phyloP scores from a whole-genome alignment of 2,888 invertebrate species.

The Notodonta ziczac region DNA sequence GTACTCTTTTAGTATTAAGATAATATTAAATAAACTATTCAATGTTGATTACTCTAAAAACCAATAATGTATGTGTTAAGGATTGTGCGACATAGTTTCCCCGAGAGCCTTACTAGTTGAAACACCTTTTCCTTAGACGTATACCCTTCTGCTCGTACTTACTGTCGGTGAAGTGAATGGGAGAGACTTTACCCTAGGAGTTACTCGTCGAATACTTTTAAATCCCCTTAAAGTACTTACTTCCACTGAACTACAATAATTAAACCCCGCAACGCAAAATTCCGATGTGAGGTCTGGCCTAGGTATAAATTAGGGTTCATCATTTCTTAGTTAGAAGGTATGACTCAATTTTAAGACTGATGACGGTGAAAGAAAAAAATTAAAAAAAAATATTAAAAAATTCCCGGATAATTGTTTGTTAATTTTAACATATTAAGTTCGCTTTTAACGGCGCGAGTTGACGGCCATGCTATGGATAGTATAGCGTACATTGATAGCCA shows the following conservation, averaged over 20 bases:
- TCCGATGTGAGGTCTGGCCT: constrained; percentile 75
- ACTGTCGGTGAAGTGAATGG: constrained; percentile 44
- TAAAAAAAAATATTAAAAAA: constrained; percentile 49
- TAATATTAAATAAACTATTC: constrained; percentile 83
- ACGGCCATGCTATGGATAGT: constrained; percentile 48
- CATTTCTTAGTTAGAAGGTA: constrained; percentile 82
- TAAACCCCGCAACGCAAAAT: constrained; percentile 33
- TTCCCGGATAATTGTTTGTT: constrained; percentile 63
- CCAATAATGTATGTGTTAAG: constrained; percentile 80
- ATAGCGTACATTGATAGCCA: constrained; percentile 66
- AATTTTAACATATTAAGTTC: constrained; percentile 43
- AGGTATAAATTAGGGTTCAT: constrained; percentile 78
- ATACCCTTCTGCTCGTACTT: constrained; percentile 50
- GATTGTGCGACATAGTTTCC: constrained; percentile 80
- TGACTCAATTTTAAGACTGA: constrained; percentile 86
- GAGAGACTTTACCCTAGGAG: constrained; percentile 5
- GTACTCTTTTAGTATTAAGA: constrained; percentile 83
- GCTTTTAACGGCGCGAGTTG: constrained; percentile 48
- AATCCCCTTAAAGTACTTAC: constrained; percentile 55
- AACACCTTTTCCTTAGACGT: constrained; percentile 81
- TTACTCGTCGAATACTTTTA: constrained; percentile 57
- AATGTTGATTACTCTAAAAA: constrained; percentile 84
- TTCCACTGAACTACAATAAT: constrained; percentile 53
- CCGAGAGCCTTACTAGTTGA: constrained; percentile 80
- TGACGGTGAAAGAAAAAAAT: constrained; percentile 71